phyloP scores from a whole-genome alignment of 2,113 vertebrate genomes.

The Ochotona curzoniae region DNA sequence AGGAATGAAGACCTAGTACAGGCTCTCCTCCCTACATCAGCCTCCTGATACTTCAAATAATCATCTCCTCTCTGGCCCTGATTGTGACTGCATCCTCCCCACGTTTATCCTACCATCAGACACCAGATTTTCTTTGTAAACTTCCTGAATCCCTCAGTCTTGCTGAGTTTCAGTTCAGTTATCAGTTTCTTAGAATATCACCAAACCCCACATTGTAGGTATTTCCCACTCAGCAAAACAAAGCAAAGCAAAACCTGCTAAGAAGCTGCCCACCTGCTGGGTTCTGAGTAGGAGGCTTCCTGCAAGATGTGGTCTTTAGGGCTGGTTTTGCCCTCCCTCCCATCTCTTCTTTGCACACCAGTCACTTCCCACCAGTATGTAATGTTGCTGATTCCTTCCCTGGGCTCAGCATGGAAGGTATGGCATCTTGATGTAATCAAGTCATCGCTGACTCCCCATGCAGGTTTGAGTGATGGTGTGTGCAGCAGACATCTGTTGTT shows the following conservation, averaged over 20 bases:
- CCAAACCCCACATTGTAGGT: neutral
- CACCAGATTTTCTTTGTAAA: neutral
- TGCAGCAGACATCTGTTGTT: neutral
- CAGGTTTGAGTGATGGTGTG: neutral
- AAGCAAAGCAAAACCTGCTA: no score
- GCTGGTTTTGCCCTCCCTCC: neutral
- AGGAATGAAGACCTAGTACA: neutral
- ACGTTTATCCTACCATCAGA: neutral
- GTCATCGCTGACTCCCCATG: neutral
- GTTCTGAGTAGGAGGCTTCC: neutral
- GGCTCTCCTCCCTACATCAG: neutral
- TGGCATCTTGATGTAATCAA: neutral
- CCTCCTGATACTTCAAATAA: slow-evolving; percentile 14
- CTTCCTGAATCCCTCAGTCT: neutral
- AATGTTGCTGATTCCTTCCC: neutral
- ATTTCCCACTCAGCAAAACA: neutral
- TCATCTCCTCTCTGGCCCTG: neutral
- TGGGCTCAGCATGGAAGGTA: neutral
- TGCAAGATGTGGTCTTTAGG: neutral
- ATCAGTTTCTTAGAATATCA: neutral
- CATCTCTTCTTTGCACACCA: neutral
- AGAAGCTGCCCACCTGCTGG: neutral
- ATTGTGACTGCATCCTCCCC: neutral
- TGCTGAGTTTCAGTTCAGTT: neutral
- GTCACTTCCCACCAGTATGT: neutral